Conservation (phyloP, 2,797 vertebrate species). For the Hydrophis major region DNA sequence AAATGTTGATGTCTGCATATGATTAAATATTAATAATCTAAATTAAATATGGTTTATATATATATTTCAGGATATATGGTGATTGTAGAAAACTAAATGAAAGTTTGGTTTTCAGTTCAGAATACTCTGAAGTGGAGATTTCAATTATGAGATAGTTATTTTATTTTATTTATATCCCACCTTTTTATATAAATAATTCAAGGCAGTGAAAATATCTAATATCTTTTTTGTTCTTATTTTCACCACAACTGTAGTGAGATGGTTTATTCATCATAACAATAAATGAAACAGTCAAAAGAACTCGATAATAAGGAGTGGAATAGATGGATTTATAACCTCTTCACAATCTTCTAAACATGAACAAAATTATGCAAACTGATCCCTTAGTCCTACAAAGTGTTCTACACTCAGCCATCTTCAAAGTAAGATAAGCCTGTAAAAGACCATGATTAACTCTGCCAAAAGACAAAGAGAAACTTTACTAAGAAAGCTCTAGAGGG, state of each 20-base stretch:
- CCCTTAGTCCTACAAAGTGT: neutral
- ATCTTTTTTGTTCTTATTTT: neutral
- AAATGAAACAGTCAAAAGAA: neutral
- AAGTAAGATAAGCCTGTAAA: neutral
- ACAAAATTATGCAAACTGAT: neutral
- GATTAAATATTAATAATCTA: neutral
- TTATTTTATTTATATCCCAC: neutral
- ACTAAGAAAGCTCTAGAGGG: neutral
- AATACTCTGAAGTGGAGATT: neutral
- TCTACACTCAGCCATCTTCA: neutral
- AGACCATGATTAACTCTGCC: neutral
- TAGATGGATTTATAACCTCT: neutral
- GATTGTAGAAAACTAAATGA: neutral
- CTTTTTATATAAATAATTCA: neutral
- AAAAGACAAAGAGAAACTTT: neutral
- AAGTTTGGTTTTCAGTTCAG: no score
- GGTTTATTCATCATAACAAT: neutral
- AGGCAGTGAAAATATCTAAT: neutral
- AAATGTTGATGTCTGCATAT: neutral
- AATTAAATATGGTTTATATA: neutral
- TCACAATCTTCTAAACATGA: neutral
- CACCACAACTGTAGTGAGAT: neutral
- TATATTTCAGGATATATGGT: neutral
- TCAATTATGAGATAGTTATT: neutral
- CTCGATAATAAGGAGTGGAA: neutral